Evolutionary conservation across 2,797 vertebrate genomes (phyloP).

Genomic region (Crotalus adamanteus): DNA sequence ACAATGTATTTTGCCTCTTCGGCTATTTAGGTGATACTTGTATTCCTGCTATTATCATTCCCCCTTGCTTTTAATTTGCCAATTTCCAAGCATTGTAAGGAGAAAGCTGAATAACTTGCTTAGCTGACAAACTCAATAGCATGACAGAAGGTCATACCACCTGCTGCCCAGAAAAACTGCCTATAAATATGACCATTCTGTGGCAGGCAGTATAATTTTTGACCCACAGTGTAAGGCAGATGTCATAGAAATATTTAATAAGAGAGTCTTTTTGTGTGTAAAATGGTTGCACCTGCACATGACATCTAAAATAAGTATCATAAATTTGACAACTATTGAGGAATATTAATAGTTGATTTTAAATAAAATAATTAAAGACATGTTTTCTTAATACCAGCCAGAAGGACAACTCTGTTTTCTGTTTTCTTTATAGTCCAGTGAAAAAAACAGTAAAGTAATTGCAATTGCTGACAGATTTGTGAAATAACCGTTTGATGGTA

Average conservation of each 20-base stretch:
- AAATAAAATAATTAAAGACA: neutral
- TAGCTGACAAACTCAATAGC: neutral
- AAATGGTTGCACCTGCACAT: neutral
- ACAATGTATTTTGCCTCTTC: neutral
- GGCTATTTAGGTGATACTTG: neutral
- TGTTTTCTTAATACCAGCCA: constrained; percentile 34
- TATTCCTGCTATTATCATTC: neutral
- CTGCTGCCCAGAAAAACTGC: constrained; percentile 53
- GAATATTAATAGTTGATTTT: neutral
- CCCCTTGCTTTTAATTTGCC: constrained; percentile 27
- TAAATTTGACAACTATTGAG: neutral
- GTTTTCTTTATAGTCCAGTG: neutral
- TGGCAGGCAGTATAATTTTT: constrained; percentile 43
- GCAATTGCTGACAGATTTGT: constrained; percentile 49
- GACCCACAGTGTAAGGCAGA: constrained; percentile 51
- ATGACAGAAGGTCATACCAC: constrained; percentile 60
- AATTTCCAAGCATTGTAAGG: constrained; percentile 28
- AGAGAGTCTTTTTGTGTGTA: constrained; percentile 11
- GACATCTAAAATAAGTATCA: neutral
- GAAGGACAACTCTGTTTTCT: constrained; percentile 36
- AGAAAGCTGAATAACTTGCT: constrained; percentile 14
- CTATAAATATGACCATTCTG: constrained; percentile 26
- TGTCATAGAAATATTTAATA: constrained; percentile 52
- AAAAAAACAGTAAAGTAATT: constrained; percentile 44
- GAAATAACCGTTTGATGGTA: constrained; percentile 62